A percentile compares a stretch with the other conserved stretches of the same genome.
These are phyloP conservation scores for Lonchura striata DNA, from an alignment of 2,113 vertebrate genomes.

Conservation along the genomic window DNA sequence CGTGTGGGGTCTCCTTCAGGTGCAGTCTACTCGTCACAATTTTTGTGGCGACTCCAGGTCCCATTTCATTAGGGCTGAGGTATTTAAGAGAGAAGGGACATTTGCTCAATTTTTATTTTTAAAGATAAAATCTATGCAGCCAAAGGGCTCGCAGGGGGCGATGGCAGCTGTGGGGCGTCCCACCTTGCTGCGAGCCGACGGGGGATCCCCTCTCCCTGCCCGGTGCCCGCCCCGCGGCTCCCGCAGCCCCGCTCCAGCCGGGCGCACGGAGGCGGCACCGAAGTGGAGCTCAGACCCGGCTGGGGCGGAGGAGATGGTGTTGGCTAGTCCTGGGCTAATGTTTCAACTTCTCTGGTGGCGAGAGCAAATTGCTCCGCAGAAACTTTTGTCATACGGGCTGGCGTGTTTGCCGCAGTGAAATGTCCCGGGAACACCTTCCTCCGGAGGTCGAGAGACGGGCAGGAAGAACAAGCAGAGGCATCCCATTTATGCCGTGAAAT, in stretches of 20 bases:
- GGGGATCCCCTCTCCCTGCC: not conserved
- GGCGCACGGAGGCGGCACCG: accelerated
- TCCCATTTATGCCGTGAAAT: not conserved
- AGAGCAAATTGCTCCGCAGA: not conserved
- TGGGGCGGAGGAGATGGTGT: accelerated
- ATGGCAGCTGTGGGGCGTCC: not conserved
- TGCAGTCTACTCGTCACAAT: no score
- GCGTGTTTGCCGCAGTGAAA: not conserved
- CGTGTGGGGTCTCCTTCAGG: not conserved
- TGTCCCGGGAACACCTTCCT: not conserved
- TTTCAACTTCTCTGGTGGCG: not conserved
- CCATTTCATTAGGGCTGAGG: not conserved
- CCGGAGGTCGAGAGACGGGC: not conserved
- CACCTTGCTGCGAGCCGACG: accelerated
- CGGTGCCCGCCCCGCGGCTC: not conserved
- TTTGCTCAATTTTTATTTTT: not conserved
- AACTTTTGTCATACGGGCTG: not conserved
- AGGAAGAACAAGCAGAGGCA: not conserved
- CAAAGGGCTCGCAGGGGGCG: accelerated
- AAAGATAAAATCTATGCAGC: accelerated
- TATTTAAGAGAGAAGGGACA: not conserved
- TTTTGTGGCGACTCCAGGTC: not conserved
- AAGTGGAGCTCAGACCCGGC: not conserved
- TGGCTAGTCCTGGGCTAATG: not conserved
- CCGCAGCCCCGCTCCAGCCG: not conserved